phyloP scores from a whole-genome alignment of 2,797 vertebrate species.

The Lateolabrax maculatus region DNA sequence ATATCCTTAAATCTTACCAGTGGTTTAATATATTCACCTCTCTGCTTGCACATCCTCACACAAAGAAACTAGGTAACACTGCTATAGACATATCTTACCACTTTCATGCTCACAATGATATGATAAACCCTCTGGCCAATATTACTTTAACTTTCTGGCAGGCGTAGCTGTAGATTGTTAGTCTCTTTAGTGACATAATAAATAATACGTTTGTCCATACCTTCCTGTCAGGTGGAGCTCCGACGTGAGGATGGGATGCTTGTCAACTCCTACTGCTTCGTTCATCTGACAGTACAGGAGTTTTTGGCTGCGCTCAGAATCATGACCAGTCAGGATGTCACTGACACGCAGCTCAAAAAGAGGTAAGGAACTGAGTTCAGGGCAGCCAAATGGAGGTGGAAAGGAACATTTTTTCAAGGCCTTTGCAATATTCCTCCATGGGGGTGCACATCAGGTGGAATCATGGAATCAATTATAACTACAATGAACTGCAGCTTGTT shows the following conservation, averaged over 20 bases:
- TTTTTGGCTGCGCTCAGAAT: conserved; percentile 91
- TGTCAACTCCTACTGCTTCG: conserved; percentile 86
- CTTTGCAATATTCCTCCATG: neutral
- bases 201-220: conserved; percentile 38
- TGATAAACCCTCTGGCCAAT: neutral
- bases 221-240: conserved; percentile 81
- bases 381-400: neutral
- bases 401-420: neutral
- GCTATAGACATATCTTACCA: neutral
- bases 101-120: neutral
- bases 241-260: conserved; percentile 65
- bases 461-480: neutral
- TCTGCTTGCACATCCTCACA: neutral
- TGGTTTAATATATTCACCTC: neutral
- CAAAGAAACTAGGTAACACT: neutral
- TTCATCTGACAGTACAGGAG: conserved; percentile 92
- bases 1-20: neutral
- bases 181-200: neutral
- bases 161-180: neutral
- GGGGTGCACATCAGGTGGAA: too few relatives aligned
- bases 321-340: conserved; percentile 85
- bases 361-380: conserved; percentile 55
- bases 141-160: neutral
- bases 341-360: conserved; percentile 74
- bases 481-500: neutral